Conservation (phyloP, 2,888 invertebrate genomes). For the Micropterix aruncella region DNA sequence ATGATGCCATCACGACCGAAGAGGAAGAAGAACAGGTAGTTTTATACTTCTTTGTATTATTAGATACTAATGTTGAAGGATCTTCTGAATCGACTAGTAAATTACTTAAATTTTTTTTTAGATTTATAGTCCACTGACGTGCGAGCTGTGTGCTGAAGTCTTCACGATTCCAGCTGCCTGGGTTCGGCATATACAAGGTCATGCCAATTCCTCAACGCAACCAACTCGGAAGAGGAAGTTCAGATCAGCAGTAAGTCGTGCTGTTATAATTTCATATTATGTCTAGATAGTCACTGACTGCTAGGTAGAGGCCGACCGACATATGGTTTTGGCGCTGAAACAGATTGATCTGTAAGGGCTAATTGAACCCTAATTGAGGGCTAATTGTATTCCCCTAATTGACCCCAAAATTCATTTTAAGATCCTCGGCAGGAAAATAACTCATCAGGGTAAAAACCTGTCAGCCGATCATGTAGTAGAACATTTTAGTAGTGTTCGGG, state of each 20-base stretch:
- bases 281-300: too few relatives aligned
- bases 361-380: too few relatives aligned
- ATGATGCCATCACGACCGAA: constrained; percentile 33
- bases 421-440: too few relatives aligned
- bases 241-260: constrained; percentile 36
- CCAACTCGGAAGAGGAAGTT: constrained; percentile 43
- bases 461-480: too few relatives aligned
- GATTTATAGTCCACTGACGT: constrained; percentile 62
- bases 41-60: not conserved
- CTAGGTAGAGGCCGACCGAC: too few relatives aligned
- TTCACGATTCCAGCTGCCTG: constrained; percentile 71
- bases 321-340: too few relatives aligned
- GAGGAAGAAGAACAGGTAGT: constrained; percentile 37
- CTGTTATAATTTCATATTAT: too few relatives aligned
- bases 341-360: too few relatives aligned
- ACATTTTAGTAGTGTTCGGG: too few relatives aligned
- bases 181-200: constrained; percentile 72
- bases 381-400: too few relatives aligned
- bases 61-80: not conserved
- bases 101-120: constrained; percentile 12
- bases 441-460: too few relatives aligned
- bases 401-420: too few relatives aligned
- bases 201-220: constrained; percentile 47
- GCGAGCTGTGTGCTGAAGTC: constrained; percentile 73
- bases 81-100: not conserved